Evolutionary conservation across 2,113 vertebrate species (phyloP).

Genomic region (Formicarius rufipectus): DNA sequence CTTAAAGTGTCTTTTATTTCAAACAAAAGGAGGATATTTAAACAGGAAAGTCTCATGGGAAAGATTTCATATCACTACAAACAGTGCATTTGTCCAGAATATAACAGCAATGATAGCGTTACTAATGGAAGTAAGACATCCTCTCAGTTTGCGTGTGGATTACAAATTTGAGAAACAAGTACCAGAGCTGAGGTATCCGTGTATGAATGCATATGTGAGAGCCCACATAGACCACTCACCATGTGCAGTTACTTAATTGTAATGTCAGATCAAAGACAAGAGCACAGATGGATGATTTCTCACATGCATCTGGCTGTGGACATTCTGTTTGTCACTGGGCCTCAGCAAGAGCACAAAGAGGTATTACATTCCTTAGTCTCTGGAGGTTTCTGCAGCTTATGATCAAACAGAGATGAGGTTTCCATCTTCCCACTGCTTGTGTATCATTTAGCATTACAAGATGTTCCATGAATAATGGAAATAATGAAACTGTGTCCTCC

Average conservation of each 20-base stretch:
- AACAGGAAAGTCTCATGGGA: not conserved
- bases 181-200: not conserved
- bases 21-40: conserved; percentile 13
- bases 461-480: conserved; percentile 58
- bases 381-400: not conserved
- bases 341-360: not conserved
- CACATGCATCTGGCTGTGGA: conserved; percentile 8
- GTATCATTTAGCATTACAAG: conserved; percentile 47
- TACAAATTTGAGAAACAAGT: not conserved
- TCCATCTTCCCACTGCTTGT: conserved; percentile 21
- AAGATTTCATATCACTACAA: not conserved
- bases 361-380: conserved; percentile 10
- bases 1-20: not conserved
- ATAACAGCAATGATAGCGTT: not conserved
- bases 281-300: not conserved
- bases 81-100: not conserved
- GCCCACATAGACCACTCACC: not conserved
- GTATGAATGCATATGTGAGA: rapidly evolving
- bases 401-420: conserved; percentile 33
- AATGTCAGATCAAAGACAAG: not conserved
- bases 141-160: not conserved
- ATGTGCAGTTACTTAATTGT: not conserved
- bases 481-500: conserved; percentile 5
- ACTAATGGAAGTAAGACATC: not conserved
- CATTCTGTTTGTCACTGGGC: conserved; percentile 15